Conservation (phyloP, 2,113 vertebrate genomes). For the Ahaetulla prasina region DNA sequence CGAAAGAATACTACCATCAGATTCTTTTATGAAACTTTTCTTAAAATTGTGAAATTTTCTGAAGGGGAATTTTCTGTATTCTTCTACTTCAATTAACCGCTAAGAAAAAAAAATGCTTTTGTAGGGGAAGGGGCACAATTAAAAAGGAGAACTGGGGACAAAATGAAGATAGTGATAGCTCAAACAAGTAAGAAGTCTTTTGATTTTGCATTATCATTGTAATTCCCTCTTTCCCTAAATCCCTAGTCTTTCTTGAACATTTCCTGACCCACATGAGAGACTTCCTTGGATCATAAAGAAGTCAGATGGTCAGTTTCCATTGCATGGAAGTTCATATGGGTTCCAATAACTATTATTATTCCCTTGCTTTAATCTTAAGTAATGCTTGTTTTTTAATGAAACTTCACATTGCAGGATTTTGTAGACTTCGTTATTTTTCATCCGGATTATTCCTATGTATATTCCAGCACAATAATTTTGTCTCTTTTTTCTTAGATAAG, state of each 20-base stretch:
- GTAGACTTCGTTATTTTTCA: not conserved
- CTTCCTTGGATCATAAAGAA: not conserved
- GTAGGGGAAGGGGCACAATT: not conserved
- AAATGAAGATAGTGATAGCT: not conserved
- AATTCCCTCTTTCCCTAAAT: not conserved
- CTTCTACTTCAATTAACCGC: not conserved
- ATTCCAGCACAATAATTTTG: not conserved
- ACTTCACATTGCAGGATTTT: not conserved
- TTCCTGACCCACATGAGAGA: not conserved
- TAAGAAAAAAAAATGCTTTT: not conserved
- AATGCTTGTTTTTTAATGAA: not conserved
- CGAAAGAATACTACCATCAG: constrained; percentile 47
- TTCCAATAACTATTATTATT: not conserved
- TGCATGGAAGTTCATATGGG: not conserved
- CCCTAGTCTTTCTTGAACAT: not conserved
- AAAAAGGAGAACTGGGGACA: not conserved
- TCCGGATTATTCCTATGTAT: not conserved
- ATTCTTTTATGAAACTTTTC: not conserved
- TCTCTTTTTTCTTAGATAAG: not conserved
- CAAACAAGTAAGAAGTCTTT: too few species aligned
- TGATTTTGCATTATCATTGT: not conserved
- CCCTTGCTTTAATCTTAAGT: constrained; percentile 7
- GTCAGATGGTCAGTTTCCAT: not conserved
- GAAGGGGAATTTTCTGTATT: not conserved
- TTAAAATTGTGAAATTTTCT: constrained; percentile 6